Evolutionary conservation across 1,140 invertebrate genomes (phyloP).

Genomic region (Anastatus disparis): DNA sequence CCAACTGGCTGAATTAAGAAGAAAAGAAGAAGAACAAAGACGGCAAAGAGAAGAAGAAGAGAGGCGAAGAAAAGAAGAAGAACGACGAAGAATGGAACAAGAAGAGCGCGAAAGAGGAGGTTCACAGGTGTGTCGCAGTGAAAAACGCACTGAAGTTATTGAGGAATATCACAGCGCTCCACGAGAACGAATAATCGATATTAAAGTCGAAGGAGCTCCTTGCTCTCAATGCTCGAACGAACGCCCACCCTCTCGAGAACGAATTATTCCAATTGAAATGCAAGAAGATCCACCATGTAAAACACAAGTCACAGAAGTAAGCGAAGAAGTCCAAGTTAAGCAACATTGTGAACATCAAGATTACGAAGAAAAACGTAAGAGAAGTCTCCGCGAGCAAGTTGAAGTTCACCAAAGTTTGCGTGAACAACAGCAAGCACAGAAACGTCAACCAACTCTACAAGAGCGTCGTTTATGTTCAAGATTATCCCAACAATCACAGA

Average conservation of each 20-base stretch:
- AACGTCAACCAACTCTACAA: slow-evolving; percentile 53
- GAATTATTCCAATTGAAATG: slow-evolving; percentile 49
- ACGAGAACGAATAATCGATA: slow-evolving; percentile 47
- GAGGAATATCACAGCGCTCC: slow-evolving; percentile 43
- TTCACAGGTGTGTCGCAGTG: slow-evolving; percentile 48
- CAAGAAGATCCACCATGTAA: slow-evolving; percentile 48
- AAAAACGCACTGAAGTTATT: slow-evolving; percentile 41
- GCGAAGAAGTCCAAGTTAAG: slow-evolving; percentile 50
- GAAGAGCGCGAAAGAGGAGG: slow-evolving; percentile 48
- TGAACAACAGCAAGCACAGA: slow-evolving; percentile 58
- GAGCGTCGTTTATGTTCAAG: slow-evolving; percentile 55
- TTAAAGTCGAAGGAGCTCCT: slow-evolving; percentile 43
- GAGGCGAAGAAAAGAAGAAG: slow-evolving; percentile 47
- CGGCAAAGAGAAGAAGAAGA: slow-evolving; percentile 46
- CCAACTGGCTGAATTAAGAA: slow-evolving; percentile 45
- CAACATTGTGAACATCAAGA: slow-evolving; percentile 46
- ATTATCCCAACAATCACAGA: slow-evolving; percentile 44
- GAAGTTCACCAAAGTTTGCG: slow-evolving; percentile 61
- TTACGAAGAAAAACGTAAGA: slow-evolving; percentile 52
- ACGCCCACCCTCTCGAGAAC: slow-evolving; percentile 46
- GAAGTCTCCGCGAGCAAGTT: slow-evolving; percentile 62
- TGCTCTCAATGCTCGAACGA: slow-evolving; percentile 42
- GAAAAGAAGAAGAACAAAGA: slow-evolving; percentile 46
- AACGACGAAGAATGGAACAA: slow-evolving; percentile 45
- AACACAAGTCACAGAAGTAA: slow-evolving; percentile 42